These are phyloP conservation scores for Dendronephthya gigantea DNA, from an alignment of 64 coral and sea anemone genomes.

Conservation along the genomic window DNA sequence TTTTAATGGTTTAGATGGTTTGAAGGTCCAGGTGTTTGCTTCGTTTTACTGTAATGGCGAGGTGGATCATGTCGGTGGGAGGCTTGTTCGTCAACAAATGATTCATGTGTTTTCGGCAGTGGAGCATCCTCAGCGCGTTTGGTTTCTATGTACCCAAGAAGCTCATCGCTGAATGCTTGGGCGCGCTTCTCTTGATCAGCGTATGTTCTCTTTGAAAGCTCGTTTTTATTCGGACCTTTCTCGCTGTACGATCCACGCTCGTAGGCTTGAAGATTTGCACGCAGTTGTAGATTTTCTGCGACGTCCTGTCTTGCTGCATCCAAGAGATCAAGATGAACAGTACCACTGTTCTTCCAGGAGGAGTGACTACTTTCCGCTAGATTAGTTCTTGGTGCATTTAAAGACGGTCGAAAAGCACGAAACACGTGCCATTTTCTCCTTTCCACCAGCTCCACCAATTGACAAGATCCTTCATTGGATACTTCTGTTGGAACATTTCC, in stretches of 20 bases:
- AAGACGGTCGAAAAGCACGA: conserved; percentile 27
- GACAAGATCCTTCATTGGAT: conserved; percentile 40
- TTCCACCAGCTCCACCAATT: conserved; percentile 50
- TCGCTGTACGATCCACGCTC: conserved; percentile 40
- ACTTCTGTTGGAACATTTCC: conserved; percentile 49
- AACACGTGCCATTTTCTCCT: conserved; percentile 35
- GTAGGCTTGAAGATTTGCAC: conserved; percentile 20
- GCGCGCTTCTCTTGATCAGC: conserved; percentile 42
- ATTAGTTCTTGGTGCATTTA: conserved; percentile 45
- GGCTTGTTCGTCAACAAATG: conserved; percentile 28
- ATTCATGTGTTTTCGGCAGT: conserved; percentile 19
- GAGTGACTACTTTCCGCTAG: background rate
- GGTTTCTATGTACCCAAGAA: conserved; percentile 32
- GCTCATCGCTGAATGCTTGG: conserved; percentile 41
- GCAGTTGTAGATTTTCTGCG: conserved; percentile 35
- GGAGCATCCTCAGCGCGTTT: conserved; percentile 29
- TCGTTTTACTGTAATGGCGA: background rate
- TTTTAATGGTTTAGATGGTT: background rate
- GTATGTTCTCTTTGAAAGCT: conserved; percentile 26
- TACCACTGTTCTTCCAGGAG: background rate
- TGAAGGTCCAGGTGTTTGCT: too few species aligned
- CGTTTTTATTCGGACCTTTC: conserved; percentile 21
- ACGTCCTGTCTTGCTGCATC: conserved; percentile 48
- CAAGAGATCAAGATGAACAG: background rate
- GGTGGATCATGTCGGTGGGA: conserved; percentile 45